Percentiles rank a stretch among this genome's conserved stretches.
phyloP scores from a whole-genome alignment of 2,797 vertebrate genomes.

The Mionectes olivaceus region DNA sequence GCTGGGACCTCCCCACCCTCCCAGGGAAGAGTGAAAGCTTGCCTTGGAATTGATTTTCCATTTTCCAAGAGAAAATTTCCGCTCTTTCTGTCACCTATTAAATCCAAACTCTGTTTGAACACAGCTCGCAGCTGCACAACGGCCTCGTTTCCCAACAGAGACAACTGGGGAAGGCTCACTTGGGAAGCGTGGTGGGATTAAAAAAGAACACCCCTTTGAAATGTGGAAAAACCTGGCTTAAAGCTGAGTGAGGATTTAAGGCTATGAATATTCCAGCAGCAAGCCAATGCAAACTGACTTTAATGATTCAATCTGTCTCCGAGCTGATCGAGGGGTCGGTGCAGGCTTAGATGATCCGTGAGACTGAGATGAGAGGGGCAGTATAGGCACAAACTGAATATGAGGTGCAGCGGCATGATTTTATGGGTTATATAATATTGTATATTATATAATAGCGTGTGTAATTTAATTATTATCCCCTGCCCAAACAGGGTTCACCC shows the following conservation, averaged over 20 bases:
- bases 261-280: neutral
- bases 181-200: neutral
- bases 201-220: neutral
- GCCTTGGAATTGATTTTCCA: neutral
- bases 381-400: fast-evolving
- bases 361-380: neutral
- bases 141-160: neutral
- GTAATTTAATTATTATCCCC: neutral
- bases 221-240: neutral
- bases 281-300: constrained; percentile 11
- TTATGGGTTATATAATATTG: neutral
- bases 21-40: neutral
- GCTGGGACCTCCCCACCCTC: fast-evolving
- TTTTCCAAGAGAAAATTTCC: neutral
- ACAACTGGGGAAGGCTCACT: neutral
- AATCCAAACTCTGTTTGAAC: neutral
- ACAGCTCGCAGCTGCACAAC: fast-evolving
- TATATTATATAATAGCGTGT: neutral
- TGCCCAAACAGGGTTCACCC: neutral
- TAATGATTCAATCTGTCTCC: neutral
- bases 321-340: neutral
- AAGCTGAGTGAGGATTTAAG: neutral
- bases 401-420: neutral
- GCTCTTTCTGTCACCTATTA: neutral
- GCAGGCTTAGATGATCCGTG: neutral